phyloP scores from a whole-genome alignment of 2,888 invertebrate species.

The Augiades crinisus region DNA sequence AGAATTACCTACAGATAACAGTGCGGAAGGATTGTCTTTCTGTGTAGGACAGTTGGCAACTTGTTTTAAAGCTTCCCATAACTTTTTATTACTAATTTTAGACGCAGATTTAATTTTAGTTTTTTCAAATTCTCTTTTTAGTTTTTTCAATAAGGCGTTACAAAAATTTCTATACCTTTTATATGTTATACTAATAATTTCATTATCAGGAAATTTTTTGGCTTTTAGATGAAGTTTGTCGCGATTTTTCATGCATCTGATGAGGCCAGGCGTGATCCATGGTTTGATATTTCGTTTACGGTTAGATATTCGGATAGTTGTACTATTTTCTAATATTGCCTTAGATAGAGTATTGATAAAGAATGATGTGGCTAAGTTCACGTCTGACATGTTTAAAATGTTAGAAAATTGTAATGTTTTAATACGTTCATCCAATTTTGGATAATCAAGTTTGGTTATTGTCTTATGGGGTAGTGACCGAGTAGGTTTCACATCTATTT shows the following conservation, averaged over 20 bases:
- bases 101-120: constrained; percentile 16
- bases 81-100: constrained; percentile 26
- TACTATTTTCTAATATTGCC: not conserved
- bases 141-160: constrained; percentile 27
- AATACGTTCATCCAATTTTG: not conserved
- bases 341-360: not conserved
- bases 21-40: not conserved
- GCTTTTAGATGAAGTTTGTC: constrained; percentile 24
- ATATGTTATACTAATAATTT: constrained; percentile 22
- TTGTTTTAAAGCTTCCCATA: constrained; percentile 28
- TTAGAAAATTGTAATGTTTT: not conserved
- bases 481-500: no score
- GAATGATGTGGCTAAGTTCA: not conserved
- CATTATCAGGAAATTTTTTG: constrained; percentile 27
- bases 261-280: constrained; percentile 28
- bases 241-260: constrained; percentile 24
- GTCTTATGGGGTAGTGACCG: no score
- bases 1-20: not conserved
- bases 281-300: constrained; percentile 16
- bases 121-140: constrained; percentile 28
- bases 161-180: constrained; percentile 31
- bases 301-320: not conserved
- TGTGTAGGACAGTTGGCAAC: constrained; percentile 16
- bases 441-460: not conserved
- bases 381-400: not conserved